Conservation (phyloP, 2,113 vertebrate species). For the Cathartes aura region DNA sequence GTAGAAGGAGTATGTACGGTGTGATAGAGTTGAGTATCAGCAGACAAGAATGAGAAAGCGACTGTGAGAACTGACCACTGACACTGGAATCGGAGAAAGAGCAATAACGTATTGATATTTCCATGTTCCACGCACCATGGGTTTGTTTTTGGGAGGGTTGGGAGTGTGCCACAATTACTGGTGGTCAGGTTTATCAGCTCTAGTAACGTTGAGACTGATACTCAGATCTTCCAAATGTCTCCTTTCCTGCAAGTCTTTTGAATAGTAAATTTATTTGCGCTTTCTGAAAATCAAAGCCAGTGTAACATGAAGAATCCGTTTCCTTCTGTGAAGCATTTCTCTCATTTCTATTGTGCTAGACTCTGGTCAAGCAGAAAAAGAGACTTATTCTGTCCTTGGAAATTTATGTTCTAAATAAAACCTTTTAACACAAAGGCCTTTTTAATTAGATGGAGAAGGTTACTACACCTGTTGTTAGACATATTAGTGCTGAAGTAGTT, state of each 20-base stretch:
- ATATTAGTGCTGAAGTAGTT: conserved; percentile 76
- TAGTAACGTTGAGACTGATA: neutral
- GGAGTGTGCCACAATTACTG: neutral
- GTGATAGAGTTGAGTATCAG: neutral
- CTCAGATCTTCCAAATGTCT: neutral
- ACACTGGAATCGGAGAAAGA: neutral
- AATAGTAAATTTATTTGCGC: neutral
- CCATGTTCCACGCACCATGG: fast-evolving
- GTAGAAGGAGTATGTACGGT: neutral
- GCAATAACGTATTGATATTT: neutral
- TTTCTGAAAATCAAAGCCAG: neutral
- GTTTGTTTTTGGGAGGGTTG: neutral
- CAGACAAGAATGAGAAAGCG: neutral
- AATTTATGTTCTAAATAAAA: neutral
- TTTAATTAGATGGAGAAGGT: conserved; percentile 62
- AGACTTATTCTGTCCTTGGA: neutral
- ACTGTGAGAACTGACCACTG: neutral
- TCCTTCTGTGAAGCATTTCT: neutral
- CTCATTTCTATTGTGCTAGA: neutral
- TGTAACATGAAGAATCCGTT: neutral
- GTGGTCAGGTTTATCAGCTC: neutral
- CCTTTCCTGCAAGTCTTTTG: neutral
- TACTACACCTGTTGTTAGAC: conserved; percentile 44
- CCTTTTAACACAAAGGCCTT: conserved; percentile 7
- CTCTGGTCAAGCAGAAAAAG: neutral